Conservation (phyloP, 37 sponge, comb jelly and placozoan genomes). For the Haliclona indistincta region DNA sequence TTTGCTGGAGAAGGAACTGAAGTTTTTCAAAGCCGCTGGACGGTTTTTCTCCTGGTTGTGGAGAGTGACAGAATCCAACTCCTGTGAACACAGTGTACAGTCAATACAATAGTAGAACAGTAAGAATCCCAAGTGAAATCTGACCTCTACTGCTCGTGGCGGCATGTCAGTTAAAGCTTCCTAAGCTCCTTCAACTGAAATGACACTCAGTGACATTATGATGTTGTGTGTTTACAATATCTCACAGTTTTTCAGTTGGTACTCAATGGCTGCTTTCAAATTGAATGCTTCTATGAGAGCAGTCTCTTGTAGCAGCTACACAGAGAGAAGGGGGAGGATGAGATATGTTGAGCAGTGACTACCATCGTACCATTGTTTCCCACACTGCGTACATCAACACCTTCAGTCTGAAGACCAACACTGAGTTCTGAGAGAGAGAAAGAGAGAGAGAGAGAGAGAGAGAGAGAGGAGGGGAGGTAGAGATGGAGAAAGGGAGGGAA, state of each 20-base stretch:
- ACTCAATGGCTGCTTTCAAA: conserved; percentile 97
- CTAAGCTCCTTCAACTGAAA: conserved; percentile 79
- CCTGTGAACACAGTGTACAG: conserved; percentile 31
- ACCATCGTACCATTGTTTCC: conserved; percentile 83
- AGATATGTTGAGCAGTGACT: too few relatives aligned
- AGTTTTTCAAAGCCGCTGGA: conserved; percentile 98
- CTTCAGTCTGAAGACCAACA: conserved; percentile 96
- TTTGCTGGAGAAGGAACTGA: conserved; percentile 97
- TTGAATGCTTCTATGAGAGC: conserved; percentile 97
- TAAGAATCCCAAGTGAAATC: not conserved
- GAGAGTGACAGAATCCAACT: conserved; percentile 93
- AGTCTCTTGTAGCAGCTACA: conserved; percentile 91
- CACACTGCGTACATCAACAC: conserved; percentile 93
- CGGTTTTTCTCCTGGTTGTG: conserved; percentile 92
- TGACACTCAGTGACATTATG: not conserved
- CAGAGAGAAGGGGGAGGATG: not conserved
- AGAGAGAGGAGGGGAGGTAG: too few relatives aligned
- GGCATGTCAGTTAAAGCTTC: conserved; percentile 99
- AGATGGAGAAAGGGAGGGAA: too few relatives aligned
- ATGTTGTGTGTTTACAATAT: not conserved
- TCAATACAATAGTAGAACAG: too few relatives aligned
- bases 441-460: too few relatives aligned
- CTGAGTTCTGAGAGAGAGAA: conserved; percentile 87
- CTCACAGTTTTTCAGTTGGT: conserved; percentile 95
- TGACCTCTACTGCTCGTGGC: conserved; percentile 87